phyloP scores from a whole-genome alignment of 2,888 invertebrate species.

The Drosophila cognata region DNA sequence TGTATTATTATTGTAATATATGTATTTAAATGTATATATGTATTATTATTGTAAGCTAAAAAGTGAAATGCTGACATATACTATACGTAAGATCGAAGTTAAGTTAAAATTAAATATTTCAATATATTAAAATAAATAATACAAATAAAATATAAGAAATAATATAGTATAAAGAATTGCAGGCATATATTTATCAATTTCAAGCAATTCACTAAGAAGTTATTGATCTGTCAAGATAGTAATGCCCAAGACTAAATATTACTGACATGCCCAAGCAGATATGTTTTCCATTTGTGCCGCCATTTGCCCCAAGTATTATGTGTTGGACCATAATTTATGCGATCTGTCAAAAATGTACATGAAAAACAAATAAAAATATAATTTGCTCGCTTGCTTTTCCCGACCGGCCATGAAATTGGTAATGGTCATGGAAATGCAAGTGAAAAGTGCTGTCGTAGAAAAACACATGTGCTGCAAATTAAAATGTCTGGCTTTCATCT shows the following conservation, averaged over 20 bases:
- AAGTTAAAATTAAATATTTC: neutral
- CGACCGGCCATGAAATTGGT: conserved; percentile 17
- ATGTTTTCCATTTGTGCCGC: neutral
- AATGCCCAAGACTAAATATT: neutral
- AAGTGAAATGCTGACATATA: neutral
- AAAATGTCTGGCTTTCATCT: conserved; percentile 70
- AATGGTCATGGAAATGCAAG: conserved; percentile 49
- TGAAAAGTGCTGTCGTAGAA: conserved; percentile 46
- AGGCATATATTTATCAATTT: neutral
- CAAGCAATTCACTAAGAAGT: neutral
- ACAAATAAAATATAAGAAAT: neutral
- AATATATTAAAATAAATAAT: neutral
- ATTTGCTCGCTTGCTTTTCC: conserved; percentile 10
- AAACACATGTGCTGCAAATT: conserved; percentile 68
- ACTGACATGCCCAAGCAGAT: neutral
- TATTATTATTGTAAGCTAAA: neutral
- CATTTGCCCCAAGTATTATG: conserved; percentile 4
- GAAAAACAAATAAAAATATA: conserved; percentile 60
- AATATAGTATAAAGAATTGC: neutral
- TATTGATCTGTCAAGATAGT: neutral
- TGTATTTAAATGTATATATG: no score
- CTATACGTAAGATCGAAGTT: neutral
- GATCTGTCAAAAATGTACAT: conserved; percentile 53
- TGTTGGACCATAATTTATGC: conserved; percentile 46
- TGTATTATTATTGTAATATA: no score